A percentile compares a stretch with the other conserved stretches of the same genome.
These are phyloP conservation scores for Paramacrobiotus metropolitanus DNA, from an alignment of 1,140 invertebrate species.

Conservation along the genomic window DNA sequence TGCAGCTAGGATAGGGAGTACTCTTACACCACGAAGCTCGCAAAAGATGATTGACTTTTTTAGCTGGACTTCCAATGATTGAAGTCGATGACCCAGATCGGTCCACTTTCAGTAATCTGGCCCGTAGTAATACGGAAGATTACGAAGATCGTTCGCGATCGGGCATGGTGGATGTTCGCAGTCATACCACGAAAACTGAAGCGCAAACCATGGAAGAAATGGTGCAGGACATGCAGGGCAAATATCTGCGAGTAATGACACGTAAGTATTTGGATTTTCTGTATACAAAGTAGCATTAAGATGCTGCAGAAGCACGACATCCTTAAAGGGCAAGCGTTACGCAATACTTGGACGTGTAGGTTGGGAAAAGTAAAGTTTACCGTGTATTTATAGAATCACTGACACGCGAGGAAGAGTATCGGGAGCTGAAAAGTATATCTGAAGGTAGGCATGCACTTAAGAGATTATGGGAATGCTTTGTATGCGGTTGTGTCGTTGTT, in stretches of 20 bases:
- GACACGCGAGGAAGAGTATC: neutral
- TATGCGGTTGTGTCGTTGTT: neutral
- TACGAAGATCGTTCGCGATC: neutral
- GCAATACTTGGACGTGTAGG: too few species aligned
- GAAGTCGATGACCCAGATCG: neutral
- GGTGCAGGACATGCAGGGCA: slow-evolving; percentile 4
- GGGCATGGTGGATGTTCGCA: neutral
- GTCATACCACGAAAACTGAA: neutral
- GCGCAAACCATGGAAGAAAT: slow-evolving; percentile 3
- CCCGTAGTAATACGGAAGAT: neutral
- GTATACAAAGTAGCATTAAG: too few species aligned
- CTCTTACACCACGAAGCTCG: neutral
- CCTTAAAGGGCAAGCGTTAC: too few species aligned
- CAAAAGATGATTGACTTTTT: neutral
- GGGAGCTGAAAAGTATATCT: slow-evolving; percentile 1
- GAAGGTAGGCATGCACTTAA: neutral
- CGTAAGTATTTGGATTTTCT: neutral
- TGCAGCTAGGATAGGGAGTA: too few species aligned
- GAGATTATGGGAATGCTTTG: too few species aligned
- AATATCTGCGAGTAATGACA: slow-evolving; percentile 1
- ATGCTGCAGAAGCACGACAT: too few species aligned
- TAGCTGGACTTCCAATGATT: neutral
- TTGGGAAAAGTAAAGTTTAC: too few species aligned
- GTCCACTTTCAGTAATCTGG: neutral
- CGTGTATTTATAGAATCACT: neutral